Evolutionary conservation across 2,113 vertebrate species (phyloP).

Genomic region (Mellivora capensis): DNA sequence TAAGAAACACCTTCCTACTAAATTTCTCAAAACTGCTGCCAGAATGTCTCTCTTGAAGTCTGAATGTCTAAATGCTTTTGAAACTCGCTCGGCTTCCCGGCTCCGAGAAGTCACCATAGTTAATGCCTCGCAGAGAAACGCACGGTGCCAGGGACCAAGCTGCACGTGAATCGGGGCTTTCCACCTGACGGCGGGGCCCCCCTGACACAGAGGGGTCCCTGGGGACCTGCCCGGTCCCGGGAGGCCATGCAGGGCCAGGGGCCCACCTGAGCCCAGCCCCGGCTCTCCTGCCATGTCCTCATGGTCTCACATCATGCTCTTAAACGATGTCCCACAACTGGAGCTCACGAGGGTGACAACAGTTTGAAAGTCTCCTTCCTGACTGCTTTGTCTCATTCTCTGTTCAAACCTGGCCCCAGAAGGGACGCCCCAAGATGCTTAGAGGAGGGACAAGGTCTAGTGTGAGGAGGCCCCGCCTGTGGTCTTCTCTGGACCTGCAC

Average conservation of each 20-base stretch:
- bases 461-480: accelerated
- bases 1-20: background rate
- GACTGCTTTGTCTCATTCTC: accelerated
- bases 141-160: accelerated
- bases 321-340: background rate
- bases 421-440: accelerated
- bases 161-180: accelerated
- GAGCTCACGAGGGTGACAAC: too few relatives aligned
- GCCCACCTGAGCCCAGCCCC: background rate
- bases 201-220: background rate
- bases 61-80: background rate
- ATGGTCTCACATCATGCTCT: background rate
- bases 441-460: accelerated
- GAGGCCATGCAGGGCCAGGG: background rate
- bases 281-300: accelerated
- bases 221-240: accelerated
- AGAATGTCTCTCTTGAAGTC: accelerated
- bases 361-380: background rate
- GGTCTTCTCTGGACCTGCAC: background rate
- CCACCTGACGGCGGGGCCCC: accelerated
- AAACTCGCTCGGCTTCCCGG: background rate
- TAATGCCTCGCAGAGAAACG: background rate
- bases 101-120: background rate
- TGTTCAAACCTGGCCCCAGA: background rate
- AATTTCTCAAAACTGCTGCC: background rate